These are phyloP conservation scores for Meleagris gallopavo DNA, from an alignment of 2,113 vertebrate species.

Conservation along the genomic window DNA sequence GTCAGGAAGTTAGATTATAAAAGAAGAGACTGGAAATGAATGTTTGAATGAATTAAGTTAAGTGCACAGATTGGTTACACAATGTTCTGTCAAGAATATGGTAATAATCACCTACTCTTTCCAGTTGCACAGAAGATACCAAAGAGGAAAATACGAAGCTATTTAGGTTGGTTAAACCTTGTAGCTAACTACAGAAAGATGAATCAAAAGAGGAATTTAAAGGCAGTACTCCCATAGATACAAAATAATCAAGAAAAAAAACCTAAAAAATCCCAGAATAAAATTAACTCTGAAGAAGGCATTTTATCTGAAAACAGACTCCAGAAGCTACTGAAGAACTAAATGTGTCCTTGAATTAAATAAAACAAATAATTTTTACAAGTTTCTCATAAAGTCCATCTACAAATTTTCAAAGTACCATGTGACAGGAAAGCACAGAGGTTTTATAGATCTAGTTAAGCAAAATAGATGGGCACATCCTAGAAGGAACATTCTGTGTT, in stretches of 20 bases:
- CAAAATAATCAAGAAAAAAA: background rate
- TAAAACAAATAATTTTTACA: background rate
- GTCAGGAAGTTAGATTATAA: background rate
- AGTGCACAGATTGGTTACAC: background rate
- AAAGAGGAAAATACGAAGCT: background rate
- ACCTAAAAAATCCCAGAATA: background rate
- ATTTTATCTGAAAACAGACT: background rate
- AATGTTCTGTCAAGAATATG: background rate
- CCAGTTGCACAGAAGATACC: background rate
- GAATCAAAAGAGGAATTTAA: background rate
- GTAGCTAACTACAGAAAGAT: background rate
- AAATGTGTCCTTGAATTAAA: background rate
- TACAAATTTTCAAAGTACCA: background rate
- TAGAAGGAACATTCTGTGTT: background rate
- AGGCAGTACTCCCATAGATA: background rate
- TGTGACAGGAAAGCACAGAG: background rate
- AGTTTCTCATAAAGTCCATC: background rate
- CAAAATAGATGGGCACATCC: background rate
- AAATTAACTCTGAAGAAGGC: background rate
- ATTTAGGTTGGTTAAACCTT: background rate
- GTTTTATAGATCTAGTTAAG: background rate
- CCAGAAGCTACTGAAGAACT: background rate
- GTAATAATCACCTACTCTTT: background rate
- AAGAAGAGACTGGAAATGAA: background rate
- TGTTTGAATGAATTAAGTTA: background rate